Evolutionary conservation across 2,113 vertebrate species (phyloP).

Genomic region (Anoura caudifer): DNA sequence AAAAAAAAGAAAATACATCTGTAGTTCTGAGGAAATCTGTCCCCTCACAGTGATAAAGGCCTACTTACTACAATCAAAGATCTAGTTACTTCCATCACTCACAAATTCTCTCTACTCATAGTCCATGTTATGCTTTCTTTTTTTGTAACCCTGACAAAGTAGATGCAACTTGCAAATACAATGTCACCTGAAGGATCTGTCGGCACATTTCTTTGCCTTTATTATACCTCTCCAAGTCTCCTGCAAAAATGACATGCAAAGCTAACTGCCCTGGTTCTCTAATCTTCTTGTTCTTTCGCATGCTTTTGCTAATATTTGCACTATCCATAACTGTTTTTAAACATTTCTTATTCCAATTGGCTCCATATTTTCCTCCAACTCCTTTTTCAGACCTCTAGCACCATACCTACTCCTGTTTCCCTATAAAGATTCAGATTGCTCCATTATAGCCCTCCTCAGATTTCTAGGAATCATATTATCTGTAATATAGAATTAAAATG

Average conservation of each 20-base stretch:
- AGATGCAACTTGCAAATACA: neutral
- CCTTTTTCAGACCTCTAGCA: neutral
- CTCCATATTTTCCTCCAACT: neutral
- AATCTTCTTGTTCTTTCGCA: neutral
- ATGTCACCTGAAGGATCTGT: neutral
- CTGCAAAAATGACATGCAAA: neutral
- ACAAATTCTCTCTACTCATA: neutral
- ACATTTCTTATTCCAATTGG: neutral
- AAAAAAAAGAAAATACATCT: neutral
- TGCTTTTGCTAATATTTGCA: neutral
- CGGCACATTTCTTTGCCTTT: neutral
- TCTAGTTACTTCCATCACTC: neutral
- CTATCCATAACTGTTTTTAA: neutral
- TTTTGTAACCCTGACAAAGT: neutral
- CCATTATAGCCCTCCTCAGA: neutral
- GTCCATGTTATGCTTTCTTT: neutral
- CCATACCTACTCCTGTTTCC: neutral
- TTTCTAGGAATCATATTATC: neutral
- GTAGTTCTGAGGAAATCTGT: neutral
- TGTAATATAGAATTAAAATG: neutral
- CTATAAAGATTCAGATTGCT: neutral
- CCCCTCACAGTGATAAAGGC: neutral
- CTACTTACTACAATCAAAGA: neutral
- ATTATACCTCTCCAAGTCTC: neutral
- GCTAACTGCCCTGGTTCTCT: neutral